Evolutionary conservation across 2,797 vertebrate species (phyloP).

Genomic region (Lutjanus campechanus): DNA sequence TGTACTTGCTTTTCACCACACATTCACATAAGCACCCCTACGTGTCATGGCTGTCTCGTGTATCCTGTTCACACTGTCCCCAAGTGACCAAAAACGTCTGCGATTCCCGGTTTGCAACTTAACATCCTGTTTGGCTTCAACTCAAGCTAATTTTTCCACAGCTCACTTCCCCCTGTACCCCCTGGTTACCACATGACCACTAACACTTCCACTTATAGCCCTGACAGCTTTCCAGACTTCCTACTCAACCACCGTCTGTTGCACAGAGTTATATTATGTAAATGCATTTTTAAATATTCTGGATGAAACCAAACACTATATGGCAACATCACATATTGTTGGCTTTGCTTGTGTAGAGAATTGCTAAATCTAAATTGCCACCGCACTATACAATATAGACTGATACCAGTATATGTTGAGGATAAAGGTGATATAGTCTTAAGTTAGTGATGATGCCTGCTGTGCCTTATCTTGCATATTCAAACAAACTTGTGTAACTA

Average conservation of each 20-base stretch:
- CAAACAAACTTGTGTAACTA: too few relatives aligned
- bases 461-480: not conserved
- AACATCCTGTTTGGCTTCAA: too few relatives aligned
- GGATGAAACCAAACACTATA: not conserved
- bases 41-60: too few relatives aligned
- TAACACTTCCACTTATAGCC: not conserved
- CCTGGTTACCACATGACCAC: slow-evolving; percentile 8
- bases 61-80: too few relatives aligned
- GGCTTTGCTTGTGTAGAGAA: not conserved
- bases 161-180: too few relatives aligned
- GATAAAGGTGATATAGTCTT: not conserved
- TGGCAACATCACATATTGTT: not conserved
- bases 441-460: not conserved
- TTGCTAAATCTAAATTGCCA: not conserved
- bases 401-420: not conserved
- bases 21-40: too few relatives aligned
- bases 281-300: not conserved
- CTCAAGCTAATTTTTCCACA: too few relatives aligned
- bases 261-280: not conserved
- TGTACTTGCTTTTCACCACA: too few relatives aligned
- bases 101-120: too few relatives aligned
- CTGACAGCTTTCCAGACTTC: too few relatives aligned
- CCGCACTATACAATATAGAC: not conserved
- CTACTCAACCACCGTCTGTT: not conserved
- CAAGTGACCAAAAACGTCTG: too few relatives aligned